These are phyloP conservation scores for Cassiopea xamachana DNA, from an alignment of 30 jellyfish, hydroid and myxozoan genomes.

Conservation along the genomic window DNA sequence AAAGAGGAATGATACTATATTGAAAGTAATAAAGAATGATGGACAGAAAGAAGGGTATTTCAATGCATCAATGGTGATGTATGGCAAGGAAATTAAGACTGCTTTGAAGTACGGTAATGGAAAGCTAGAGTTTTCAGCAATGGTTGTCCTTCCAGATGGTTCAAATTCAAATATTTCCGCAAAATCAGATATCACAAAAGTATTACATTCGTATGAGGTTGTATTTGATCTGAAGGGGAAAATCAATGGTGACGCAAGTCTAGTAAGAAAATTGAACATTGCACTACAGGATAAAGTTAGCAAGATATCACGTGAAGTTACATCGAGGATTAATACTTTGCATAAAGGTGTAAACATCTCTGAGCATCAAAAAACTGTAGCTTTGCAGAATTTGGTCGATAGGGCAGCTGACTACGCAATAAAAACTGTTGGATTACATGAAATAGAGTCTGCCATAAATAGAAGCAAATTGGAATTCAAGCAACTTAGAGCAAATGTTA, in stretches of 20 bases:
- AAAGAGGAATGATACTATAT: constrained; percentile 2
- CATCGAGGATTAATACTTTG: constrained; percentile 6
- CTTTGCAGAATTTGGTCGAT: neutral
- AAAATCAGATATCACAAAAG: constrained; percentile 14
- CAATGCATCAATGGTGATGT: constrained; percentile 40
- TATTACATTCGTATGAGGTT: constrained; percentile 25
- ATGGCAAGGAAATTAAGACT: constrained; percentile 9
- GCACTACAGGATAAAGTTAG: constrained; percentile 12
- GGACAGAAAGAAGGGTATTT: constrained; percentile 12
- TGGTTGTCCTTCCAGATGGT: constrained; percentile 31
- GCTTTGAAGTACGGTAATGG: constrained; percentile 21
- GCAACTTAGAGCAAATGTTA: constrained; percentile 2
- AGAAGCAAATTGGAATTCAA: neutral
- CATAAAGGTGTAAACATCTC: constrained; percentile 26
- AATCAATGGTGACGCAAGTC: neutral
- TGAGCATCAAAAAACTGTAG: neutral
- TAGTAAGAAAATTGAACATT: constrained; percentile 28
- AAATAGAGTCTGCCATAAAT: constrained; percentile 5
- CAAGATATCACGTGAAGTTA: constrained; percentile 2
- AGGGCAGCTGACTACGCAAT: neutral
- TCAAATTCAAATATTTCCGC: constrained; percentile 6
- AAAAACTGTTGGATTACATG: neutral
- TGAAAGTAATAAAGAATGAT: neutral
- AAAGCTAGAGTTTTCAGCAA: constrained; percentile 27
- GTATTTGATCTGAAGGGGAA: constrained; percentile 26